phyloP scores from a whole-genome alignment of 1,140 invertebrate species.

The Lepidurus packardi region DNA sequence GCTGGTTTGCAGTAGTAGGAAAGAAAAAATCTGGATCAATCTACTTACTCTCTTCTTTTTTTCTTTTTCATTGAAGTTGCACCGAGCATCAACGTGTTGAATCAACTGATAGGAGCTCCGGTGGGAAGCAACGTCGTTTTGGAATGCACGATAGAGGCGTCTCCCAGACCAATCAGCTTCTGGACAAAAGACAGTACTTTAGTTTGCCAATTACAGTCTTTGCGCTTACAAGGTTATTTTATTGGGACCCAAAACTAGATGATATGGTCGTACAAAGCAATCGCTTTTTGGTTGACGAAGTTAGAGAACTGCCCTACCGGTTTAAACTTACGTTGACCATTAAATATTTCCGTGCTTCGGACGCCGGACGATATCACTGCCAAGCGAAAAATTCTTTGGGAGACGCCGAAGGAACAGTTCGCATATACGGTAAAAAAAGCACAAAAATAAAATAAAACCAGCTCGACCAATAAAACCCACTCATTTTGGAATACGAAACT shows the following conservation, averaged over 20 bases:
- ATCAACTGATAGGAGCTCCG: slow-evolving; percentile 73
- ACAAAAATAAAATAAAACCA: not conserved
- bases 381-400: slow-evolving; percentile 83
- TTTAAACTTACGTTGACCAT: slow-evolving; percentile 47
- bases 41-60: slow-evolving; percentile 33
- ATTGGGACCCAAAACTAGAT: slow-evolving; percentile 15
- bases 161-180: slow-evolving; percentile 79
- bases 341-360: slow-evolving; percentile 42
- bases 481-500: not conserved
- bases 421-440: slow-evolving; percentile 59
- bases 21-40: slow-evolving; percentile 15
- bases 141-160: slow-evolving; percentile 70
- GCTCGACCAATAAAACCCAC: not conserved
- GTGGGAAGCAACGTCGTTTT: slow-evolving; percentile 70
- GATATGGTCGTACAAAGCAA: slow-evolving; percentile 31
- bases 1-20: not conserved
- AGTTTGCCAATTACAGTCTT: not conserved
- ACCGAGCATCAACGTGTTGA: slow-evolving; percentile 71
- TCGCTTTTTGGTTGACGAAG: slow-evolving; percentile 34
- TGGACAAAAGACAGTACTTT: slow-evolving; percentile 52
- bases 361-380: slow-evolving; percentile 49
- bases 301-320: slow-evolving; percentile 40
- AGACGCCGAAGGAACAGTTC: slow-evolving; percentile 83
- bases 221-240: not conserved
- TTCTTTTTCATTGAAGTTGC: slow-evolving; percentile 55